Percentiles rank a stretch among this genome's conserved stretches.
Evolutionary conservation across 2,113 vertebrate species (phyloP).

Genomic region (Toxotes jaculatrix): DNA sequence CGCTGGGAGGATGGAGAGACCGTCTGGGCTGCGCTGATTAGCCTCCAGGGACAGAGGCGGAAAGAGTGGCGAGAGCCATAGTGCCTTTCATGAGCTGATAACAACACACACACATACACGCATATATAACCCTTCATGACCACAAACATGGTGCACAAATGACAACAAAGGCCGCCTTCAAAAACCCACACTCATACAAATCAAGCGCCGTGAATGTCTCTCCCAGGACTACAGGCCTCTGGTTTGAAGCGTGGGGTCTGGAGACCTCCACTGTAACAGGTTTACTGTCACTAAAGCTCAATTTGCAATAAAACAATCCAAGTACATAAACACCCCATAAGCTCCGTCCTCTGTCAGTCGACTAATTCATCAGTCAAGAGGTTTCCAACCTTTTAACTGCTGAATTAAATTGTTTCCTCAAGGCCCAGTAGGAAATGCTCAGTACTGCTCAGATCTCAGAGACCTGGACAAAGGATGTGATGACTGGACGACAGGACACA

Average conservation of each 20-base stretch:
- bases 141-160: background rate
- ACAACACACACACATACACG: conserved; percentile 16
- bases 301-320: background rate
- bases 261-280: background rate
- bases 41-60: conserved; percentile 66
- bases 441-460: background rate
- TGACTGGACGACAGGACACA: conserved; percentile 14
- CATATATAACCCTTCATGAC: conserved; percentile 4
- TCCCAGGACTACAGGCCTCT: too few species aligned
- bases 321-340: background rate
- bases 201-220: background rate
- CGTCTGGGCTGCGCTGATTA: conserved; percentile 79
- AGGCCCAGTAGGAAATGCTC: too few species aligned
- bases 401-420: too few species aligned
- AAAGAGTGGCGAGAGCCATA: conserved; percentile 56
- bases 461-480: background rate
- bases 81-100: conserved; percentile 62
- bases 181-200: background rate
- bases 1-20: conserved; percentile 19
- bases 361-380: too few species aligned
- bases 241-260: background rate
- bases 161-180: conserved; percentile 18
- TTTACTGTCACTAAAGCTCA: background rate
- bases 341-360: background rate
- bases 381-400: too few species aligned